A percentile compares a stretch with the other conserved stretches of the same genome.
These are phyloP conservation scores for Darevskia mixta DNA, from an alignment of 2,797 vertebrate genomes.

Conservation along the genomic window DNA sequence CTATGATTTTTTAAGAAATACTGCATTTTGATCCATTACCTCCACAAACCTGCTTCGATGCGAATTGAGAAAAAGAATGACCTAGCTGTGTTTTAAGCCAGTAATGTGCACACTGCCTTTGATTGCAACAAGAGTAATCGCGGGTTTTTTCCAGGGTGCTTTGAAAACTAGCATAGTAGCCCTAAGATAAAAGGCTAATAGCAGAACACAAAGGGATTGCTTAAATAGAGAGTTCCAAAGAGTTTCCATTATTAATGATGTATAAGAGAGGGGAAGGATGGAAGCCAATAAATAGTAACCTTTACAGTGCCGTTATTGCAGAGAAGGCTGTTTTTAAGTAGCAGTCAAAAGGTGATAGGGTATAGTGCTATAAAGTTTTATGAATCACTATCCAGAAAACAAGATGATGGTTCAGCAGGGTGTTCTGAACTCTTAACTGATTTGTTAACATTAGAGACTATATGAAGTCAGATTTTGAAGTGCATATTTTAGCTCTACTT, in stretches of 20 bases:
- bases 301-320: neutral
- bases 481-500: neutral
- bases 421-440: neutral
- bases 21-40: too few species aligned
- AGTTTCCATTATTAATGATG: conserved; percentile 11
- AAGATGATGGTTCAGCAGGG: neutral
- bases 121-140: conserved; percentile 5
- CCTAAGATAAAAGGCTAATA: neutral
- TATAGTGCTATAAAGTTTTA: neutral
- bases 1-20: too few species aligned
- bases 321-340: neutral
- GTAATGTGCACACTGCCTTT: neutral
- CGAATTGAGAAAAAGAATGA: too few species aligned
- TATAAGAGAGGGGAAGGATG: neutral
- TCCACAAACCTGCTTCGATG: too few species aligned
- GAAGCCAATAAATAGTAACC: neutral
- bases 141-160: neutral
- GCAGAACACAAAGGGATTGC: too few species aligned
- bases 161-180: neutral
- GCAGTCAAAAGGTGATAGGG: neutral
- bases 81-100: too few species aligned
- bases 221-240: conserved; percentile 3
- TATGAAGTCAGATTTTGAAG: neutral
- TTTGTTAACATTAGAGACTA: conserved; percentile 30
- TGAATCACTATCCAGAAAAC: conserved; percentile 5